These are phyloP conservation scores for Otolemur garnettii DNA, from an alignment of 2,113 vertebrate genomes.

Conservation along the genomic window DNA sequence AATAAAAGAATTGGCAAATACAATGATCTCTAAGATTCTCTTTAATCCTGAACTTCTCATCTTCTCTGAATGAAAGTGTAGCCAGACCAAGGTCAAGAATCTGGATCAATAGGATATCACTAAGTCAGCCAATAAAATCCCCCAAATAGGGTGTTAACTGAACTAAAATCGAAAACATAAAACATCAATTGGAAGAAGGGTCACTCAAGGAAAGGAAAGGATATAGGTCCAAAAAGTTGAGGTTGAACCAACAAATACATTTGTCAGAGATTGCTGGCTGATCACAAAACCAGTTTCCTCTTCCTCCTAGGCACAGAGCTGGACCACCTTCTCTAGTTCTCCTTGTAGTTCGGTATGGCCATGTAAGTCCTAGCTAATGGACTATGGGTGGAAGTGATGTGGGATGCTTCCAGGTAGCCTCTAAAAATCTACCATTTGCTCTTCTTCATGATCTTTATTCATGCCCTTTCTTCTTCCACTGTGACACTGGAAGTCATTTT, in stretches of 20 bases:
- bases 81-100: conserved; percentile 19
- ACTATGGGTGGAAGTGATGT: neutral
- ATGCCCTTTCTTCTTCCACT: neutral
- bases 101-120: neutral
- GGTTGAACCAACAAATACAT: neutral
- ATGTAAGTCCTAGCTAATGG: neutral
- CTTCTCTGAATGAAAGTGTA: conserved; percentile 33
- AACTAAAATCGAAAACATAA: conserved; percentile 50
- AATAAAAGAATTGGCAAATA: neutral
- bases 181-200: neutral
- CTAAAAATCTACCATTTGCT: neutral
- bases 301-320: neutral
- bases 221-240: neutral
- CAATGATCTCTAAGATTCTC: conserved; percentile 52
- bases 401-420: neutral
- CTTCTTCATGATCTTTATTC: neutral
- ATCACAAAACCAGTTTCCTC: neutral
- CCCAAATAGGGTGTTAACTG: neutral
- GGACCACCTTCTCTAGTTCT: neutral
- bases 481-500: neutral
- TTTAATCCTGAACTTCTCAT: conserved; percentile 40
- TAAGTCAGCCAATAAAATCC: conserved; percentile 16
- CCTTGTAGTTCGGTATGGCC: neutral
- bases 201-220: neutral
- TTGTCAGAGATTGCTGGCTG: neutral